These are phyloP conservation scores for Cebidichthys violaceus DNA, from an alignment of 2,113 vertebrate species.

Conservation along the genomic window DNA sequence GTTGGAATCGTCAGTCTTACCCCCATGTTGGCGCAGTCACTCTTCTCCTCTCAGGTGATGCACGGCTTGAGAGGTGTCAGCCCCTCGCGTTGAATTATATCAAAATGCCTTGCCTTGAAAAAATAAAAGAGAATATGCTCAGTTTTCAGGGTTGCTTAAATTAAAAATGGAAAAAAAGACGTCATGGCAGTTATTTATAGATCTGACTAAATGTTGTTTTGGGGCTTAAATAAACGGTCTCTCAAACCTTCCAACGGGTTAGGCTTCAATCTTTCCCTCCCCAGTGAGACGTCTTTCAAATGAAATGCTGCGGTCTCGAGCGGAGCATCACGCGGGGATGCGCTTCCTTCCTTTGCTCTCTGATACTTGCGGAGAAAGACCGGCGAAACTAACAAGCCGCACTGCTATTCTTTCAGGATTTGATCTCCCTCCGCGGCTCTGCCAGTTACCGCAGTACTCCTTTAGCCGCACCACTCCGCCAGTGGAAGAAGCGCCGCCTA, in stretches of 20 bases:
- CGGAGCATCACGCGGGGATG: constrained; percentile 81
- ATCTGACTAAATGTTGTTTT: neutral
- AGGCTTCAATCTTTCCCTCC: constrained; percentile 44
- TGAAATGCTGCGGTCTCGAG: constrained; percentile 78
- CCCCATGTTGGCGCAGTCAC: constrained; percentile 87
- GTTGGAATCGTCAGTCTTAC: constrained; percentile 78
- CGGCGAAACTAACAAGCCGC: constrained; percentile 75
- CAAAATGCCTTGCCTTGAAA: constrained; percentile 72
- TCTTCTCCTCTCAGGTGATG: constrained; percentile 83
- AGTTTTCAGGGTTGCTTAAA: constrained; percentile 28
- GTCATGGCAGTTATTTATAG: constrained; percentile 26
- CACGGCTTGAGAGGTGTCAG: constrained; percentile 82
- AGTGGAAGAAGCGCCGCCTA: constrained; percentile 70
- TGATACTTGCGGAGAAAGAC: constrained; percentile 78
- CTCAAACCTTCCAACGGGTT: constrained; percentile 62
- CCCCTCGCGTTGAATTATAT: constrained; percentile 69
- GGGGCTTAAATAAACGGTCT: constrained; percentile 38
- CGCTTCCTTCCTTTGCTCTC: constrained; percentile 75
- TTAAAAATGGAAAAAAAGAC: constrained; percentile 40
- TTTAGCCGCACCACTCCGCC: constrained; percentile 75
- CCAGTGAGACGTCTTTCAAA: constrained; percentile 70
- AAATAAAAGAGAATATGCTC: constrained; percentile 61
- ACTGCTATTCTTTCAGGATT: constrained; percentile 62
- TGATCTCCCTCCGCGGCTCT: constrained; percentile 77
- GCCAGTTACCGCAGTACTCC: constrained; percentile 78